These are phyloP conservation scores for Campopleginae sp. DNA, from an alignment of 2,888 invertebrate genomes.

Conservation along the genomic window DNA sequence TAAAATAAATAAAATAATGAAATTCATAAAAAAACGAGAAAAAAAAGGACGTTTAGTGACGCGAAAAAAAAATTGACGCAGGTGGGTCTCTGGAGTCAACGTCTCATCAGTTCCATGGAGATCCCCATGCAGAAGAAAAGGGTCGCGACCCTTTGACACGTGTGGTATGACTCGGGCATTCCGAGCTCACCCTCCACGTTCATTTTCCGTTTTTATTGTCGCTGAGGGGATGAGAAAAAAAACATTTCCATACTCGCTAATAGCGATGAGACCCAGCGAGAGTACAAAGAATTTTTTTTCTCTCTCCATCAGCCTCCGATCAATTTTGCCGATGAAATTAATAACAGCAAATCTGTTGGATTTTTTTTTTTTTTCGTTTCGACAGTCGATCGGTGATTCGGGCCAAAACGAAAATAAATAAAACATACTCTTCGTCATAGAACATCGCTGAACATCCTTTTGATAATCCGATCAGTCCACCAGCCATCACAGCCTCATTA, in stretches of 20 bases:
- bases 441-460: conserved; percentile 59
- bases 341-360: not conserved
- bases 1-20: no score
- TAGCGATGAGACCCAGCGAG: conserved; percentile 13
- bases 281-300: conserved; percentile 14
- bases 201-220: conserved; percentile 56
- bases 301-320: not conserved
- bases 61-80: conserved; percentile 60
- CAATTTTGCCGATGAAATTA: conserved; percentile 12
- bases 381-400: conserved; percentile 31
- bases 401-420: conserved; percentile 35
- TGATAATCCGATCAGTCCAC: conserved; percentile 75
- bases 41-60: conserved; percentile 65
- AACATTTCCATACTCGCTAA: conserved; percentile 50
- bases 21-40: conserved; percentile 69
- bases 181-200: conserved; percentile 74
- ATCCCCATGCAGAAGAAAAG: conserved; percentile 57
- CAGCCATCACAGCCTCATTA: conserved; percentile 74
- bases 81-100: conserved; percentile 70
- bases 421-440: conserved; percentile 20
- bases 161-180: conserved; percentile 78
- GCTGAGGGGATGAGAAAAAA: conserved; percentile 50
- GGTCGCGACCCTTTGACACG: conserved; percentile 76
- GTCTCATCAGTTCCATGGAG: conserved; percentile 60
- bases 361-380: conserved; percentile 23